Base-by-base conservation (phyloP, 2,113 vertebrate species). In the Hippocampus comes region DNA sequence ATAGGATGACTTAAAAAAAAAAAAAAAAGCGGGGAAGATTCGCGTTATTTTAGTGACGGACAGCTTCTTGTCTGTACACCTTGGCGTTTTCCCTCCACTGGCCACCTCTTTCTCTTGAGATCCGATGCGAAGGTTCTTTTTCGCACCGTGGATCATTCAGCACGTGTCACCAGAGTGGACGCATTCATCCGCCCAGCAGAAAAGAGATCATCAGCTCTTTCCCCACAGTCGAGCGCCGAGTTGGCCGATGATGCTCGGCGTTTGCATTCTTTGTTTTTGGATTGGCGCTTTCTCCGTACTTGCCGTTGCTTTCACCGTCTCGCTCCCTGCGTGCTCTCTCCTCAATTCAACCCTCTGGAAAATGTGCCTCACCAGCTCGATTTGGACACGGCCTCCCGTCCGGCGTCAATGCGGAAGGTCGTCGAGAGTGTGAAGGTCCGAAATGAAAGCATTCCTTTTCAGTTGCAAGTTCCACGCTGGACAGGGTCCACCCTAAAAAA, bases 211-310 rank as follows among this genome's bases (percentile, higher is more conserved):
- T 81, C 72, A 74, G 63, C 76, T 76, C 69, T 77, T 78, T 73
- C 78, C 48, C 72, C 10, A 0, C 49, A 15, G 15, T 68, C 75
- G 43, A 67, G 60, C 51, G 76, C 11, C 41, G 75, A 57, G 41
- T 2, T 68, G 67, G 57, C 60, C 46, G 71, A 64, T 77, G 64
- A 70, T 74, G 78, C 20, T 72, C 68, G 59, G 51, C 71, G 48
- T 75, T 82, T 67, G 63, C 67, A 81, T 82, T 77, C 76, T 73
- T 71, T 61, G 14, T 18, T 60, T 84, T 84, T 71, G 84, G 79
- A 46, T 73, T 38, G 23, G 5, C 25, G 1, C 67, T 80, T 70
- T 71, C 63, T 46, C 42, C 51, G 71, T 51, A 27, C 79, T 72
- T 67, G 76, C 43, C 72, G 43, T 38, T 61, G 46, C 10, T 51